These are phyloP conservation scores for Fragum fragum DNA, from an alignment of 2,888 invertebrate genomes.

Conservation along the genomic window DNA sequence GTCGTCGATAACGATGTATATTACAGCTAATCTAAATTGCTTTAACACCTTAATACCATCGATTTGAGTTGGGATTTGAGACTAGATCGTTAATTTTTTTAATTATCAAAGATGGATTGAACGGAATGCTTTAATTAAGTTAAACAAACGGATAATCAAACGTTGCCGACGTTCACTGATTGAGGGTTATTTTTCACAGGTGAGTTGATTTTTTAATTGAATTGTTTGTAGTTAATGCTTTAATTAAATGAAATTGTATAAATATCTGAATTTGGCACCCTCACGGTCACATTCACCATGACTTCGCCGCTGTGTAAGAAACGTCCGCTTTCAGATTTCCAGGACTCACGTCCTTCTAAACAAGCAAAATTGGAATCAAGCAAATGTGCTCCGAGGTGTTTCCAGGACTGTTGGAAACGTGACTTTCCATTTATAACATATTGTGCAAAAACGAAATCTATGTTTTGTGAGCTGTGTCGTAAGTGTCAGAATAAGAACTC, in stretches of 20 bases:
- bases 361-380: not conserved
- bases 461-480: not conserved
- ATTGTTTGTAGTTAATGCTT: no score
- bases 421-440: conserved; percentile 1
- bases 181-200: no score
- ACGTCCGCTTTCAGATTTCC: not conserved
- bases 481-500: not conserved
- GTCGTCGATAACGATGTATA: not conserved
- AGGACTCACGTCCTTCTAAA: conserved; percentile 1
- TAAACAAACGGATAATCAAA: no score
- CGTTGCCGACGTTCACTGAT: no score
- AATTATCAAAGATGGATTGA: not conserved
- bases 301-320: no score
- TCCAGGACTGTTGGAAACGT: conserved; percentile 3
- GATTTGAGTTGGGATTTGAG: not conserved
- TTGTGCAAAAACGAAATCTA: not conserved
- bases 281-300: no score
- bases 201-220: no score
- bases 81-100: not conserved
- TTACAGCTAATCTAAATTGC: not conserved
- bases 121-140: not conserved
- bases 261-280: not conserved
- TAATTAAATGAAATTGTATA: not conserved
- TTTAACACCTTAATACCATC: not conserved
- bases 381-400: not conserved